Evolutionary conservation across 53 echinoderm and acorn worm species (phyloP).

Genomic region (Stichopus horrens): DNA sequence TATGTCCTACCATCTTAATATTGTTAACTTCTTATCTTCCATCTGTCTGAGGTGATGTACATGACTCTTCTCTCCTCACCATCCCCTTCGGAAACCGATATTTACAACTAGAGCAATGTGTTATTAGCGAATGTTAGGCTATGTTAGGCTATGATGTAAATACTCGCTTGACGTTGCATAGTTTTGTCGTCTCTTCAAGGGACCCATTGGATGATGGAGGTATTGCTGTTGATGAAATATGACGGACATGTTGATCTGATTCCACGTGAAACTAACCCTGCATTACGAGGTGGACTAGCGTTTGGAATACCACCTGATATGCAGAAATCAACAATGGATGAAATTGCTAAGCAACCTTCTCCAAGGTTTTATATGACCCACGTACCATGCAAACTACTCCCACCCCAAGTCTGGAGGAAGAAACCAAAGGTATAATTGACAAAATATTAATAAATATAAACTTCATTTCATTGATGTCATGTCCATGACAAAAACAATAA

Average conservation of each 20-base stretch:
- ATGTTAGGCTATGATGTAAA: too few species aligned
- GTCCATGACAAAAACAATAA: too few species aligned
- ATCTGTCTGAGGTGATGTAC: background rate
- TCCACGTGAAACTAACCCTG: background rate
- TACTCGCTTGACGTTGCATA: too few species aligned
- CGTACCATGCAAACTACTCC: conserved; percentile 6
- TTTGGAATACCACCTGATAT: conserved; percentile 23
- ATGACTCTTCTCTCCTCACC: background rate
- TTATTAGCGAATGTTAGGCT: too few species aligned
- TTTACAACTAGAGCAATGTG: too few species aligned
- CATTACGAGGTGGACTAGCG: background rate
- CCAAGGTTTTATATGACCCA: conserved; percentile 31
- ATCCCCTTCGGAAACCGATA: too few species aligned
- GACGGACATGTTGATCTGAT: conserved; percentile 27
- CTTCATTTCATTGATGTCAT: too few species aligned
- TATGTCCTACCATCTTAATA: too few species aligned
- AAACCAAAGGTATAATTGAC: conserved; percentile 21
- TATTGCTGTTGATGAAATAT: background rate
- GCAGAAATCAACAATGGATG: background rate
- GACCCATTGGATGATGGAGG: conserved; percentile 25
- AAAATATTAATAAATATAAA: too few species aligned
- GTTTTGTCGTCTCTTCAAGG: background rate
- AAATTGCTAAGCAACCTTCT: background rate
- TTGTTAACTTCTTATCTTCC: too few species aligned
- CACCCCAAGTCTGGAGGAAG: conserved; percentile 26